phyloP scores from a whole-genome alignment of 1,140 invertebrate genomes.

The Camponotus vicinus region DNA sequence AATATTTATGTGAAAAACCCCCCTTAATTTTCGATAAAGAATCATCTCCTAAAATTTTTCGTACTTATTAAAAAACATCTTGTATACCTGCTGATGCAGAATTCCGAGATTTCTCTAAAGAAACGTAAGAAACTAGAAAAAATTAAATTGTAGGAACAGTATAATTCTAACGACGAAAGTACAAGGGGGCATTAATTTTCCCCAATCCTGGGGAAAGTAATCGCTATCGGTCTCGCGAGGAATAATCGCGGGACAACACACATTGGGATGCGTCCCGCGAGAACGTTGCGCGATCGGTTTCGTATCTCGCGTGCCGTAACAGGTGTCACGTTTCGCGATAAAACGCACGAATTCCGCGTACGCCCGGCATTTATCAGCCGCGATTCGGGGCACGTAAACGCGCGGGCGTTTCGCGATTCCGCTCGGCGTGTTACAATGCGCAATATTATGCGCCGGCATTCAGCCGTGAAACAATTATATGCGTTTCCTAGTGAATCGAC shows the following conservation, averaged over 20 bases:
- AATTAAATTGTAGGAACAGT: background rate
- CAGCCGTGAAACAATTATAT: slow-evolving; percentile 76
- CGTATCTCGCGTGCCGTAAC: slow-evolving; percentile 67
- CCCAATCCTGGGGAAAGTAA: background rate
- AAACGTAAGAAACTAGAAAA: background rate
- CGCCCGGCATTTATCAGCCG: slow-evolving; percentile 73
- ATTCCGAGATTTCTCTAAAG: background rate
- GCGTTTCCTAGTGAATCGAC: slow-evolving; percentile 70
- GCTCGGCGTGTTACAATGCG: slow-evolving; percentile 60
- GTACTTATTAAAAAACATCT: too few relatives aligned
- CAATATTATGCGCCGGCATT: slow-evolving; percentile 73
- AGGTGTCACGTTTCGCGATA: slow-evolving; percentile 65
- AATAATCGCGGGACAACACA: slow-evolving; percentile 34
- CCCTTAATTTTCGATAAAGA: too few relatives aligned
- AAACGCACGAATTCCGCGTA: slow-evolving; percentile 64
- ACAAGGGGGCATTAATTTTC: slow-evolving; percentile 1
- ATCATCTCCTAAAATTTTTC: too few relatives aligned
- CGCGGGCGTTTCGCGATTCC: slow-evolving; percentile 53
- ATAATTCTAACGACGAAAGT: background rate
- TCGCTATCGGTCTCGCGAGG: background rate
- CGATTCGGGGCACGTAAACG: slow-evolving; percentile 74
- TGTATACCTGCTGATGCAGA: background rate
- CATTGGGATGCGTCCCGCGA: slow-evolving; percentile 49
- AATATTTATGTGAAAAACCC: too few relatives aligned
- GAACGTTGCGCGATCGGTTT: slow-evolving; percentile 44